Evolutionary conservation across 2,113 vertebrate genomes (phyloP).

Genomic region (Recurvirostra avosetta): DNA sequence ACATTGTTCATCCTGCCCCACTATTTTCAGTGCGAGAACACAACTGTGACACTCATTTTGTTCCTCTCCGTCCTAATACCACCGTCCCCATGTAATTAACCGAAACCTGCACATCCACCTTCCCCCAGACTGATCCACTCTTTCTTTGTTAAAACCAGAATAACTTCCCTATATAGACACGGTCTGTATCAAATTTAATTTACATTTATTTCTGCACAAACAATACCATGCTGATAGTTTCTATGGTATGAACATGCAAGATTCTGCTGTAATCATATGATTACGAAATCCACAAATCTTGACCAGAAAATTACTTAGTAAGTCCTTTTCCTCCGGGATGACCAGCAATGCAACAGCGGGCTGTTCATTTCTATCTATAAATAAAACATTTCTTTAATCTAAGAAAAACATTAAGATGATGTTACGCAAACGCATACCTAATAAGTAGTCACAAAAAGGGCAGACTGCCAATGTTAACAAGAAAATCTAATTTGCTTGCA

Average conservation of each 20-base stretch:
- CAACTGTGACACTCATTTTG: not conserved
- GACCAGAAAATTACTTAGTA: constrained; percentile 75
- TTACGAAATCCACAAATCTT: constrained; percentile 70
- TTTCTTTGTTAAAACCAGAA: not conserved
- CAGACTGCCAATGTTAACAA: constrained; percentile 59
- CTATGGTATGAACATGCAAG: not conserved
- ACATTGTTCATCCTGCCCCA: not conserved
- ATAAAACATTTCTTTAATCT: constrained; percentile 81
- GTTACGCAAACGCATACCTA: constrained; percentile 40
- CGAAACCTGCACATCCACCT: not conserved
- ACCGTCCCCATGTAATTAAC: not conserved
- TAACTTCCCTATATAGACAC: not conserved
- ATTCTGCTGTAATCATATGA: constrained; percentile 74
- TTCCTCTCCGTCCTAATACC: not conserved
- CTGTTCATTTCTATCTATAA: constrained; percentile 71
- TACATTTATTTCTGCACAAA: not conserved
- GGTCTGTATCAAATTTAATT: not conserved
- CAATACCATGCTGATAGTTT: not conserved
- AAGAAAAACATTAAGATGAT: constrained; percentile 74
- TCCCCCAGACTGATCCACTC: not conserved
- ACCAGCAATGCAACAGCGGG: constrained; percentile 63
- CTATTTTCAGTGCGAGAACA: not conserved
- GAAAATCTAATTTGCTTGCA: constrained; percentile 84
- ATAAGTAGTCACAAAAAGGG: constrained; percentile 45
- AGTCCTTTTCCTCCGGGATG: constrained; percentile 55